Evolutionary conservation across 2,113 vertebrate species (phyloP).

Genomic region (Campylomormyrus numenius): DNA sequence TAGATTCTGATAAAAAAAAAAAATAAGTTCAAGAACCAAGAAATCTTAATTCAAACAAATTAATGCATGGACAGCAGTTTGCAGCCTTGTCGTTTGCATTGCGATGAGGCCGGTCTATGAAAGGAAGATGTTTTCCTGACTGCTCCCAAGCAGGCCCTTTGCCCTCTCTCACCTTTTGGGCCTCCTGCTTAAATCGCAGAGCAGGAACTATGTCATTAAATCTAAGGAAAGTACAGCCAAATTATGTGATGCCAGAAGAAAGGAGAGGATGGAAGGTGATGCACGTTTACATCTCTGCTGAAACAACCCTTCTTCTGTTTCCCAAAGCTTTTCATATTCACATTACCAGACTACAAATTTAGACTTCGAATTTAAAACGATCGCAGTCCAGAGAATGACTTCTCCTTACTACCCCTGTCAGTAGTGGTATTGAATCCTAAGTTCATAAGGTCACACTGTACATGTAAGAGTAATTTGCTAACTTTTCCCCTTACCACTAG

Average conservation of each 20-base stretch:
- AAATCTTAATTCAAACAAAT: slow-evolving; percentile 18
- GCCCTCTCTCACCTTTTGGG: neutral
- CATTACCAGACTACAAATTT: neutral
- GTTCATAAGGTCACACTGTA: neutral
- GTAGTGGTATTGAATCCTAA: neutral
- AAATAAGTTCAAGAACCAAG: slow-evolving; percentile 41
- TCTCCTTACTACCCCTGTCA: neutral
- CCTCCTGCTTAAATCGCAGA: neutral
- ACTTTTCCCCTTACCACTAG: neutral
- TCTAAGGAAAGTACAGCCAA: neutral
- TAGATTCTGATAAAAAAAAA: slow-evolving; percentile 35
- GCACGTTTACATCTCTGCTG: neutral
- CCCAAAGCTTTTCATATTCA: neutral
- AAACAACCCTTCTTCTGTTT: neutral
- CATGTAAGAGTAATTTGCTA: neutral
- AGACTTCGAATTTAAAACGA: neutral
- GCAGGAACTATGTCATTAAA: slow-evolving; percentile 4
- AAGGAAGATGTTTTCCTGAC: neutral
- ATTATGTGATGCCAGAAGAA: neutral
- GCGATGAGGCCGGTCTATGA: neutral
- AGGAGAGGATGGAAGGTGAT: neutral
- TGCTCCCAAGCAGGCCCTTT: neutral
- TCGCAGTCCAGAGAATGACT: neutral
- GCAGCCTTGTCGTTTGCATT: neutral
- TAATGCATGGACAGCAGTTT: neutral